Conservation (phyloP, 2,888 invertebrate species). For the Gari tellinella region DNA sequence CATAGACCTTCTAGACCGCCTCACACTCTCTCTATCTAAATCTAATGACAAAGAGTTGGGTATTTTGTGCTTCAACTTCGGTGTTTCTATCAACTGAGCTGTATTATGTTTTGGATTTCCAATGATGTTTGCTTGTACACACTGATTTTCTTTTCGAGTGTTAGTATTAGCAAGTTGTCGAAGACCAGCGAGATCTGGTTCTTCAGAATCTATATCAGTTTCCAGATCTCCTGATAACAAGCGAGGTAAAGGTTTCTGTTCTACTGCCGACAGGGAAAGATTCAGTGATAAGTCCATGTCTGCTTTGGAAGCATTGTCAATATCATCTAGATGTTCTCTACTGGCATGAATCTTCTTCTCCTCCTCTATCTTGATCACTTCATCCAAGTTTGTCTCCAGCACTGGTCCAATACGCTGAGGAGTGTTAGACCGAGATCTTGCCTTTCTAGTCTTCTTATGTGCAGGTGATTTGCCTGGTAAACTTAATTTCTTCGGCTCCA, state of each 20-base stretch:
- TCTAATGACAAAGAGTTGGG: slow-evolving; percentile 37
- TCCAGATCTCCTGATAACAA: slow-evolving; percentile 57
- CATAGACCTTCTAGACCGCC: slow-evolving; percentile 31
- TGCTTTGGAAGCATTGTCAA: slow-evolving; percentile 14
- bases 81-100: not conserved
- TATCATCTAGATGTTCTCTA: slow-evolving; percentile 1
- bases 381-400: slow-evolving; percentile 58
- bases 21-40: slow-evolving; percentile 7
- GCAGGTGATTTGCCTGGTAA: slow-evolving; percentile 27
- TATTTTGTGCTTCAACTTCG: slow-evolving; percentile 14
- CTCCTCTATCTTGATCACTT: slow-evolving; percentile 57
- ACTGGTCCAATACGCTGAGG: slow-evolving; percentile 55
- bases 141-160: not conserved
- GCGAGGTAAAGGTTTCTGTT: slow-evolving; percentile 18
- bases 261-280: not conserved
- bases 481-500: slow-evolving; percentile 40
- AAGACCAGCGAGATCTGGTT: slow-evolving; percentile 42
- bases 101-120: not conserved
- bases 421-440: slow-evolving; percentile 52
- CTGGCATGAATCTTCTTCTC: not conserved
- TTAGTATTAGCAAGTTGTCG: slow-evolving; percentile 2
- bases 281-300: slow-evolving; percentile 12
- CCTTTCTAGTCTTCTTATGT: slow-evolving; percentile 17
- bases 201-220: slow-evolving; percentile 57
- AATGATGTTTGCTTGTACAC: too few species aligned